Evolutionary conservation across 2,113 vertebrate species (phyloP).

Genomic region (Ceyx cyanopectus): DNA sequence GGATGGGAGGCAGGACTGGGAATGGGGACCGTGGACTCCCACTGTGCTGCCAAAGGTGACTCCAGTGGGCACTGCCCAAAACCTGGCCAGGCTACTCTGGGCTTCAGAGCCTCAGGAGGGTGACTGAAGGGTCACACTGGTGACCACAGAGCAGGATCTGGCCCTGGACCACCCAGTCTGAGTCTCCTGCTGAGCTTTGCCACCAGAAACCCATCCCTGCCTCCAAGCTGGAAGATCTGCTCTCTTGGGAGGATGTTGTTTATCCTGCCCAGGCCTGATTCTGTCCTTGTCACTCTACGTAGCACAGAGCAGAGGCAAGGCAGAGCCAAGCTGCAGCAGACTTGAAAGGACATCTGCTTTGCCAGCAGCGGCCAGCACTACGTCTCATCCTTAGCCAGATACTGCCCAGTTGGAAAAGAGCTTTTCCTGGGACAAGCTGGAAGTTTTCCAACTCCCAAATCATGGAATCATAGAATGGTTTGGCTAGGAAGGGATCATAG

Average conservation of each 20-base stretch:
- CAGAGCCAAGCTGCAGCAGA: background rate
- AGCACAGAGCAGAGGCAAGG: background rate
- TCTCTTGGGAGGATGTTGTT: background rate
- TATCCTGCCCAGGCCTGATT: background rate
- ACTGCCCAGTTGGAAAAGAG: background rate
- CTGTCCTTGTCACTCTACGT: accelerated
- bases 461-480: background rate
- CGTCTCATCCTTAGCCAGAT: background rate
- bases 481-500: background rate
- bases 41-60: accelerated
- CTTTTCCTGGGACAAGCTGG: background rate
- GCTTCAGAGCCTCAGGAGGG: background rate
- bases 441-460: background rate
- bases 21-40: accelerated
- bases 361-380: background rate
- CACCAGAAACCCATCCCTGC: background rate
- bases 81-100: background rate
- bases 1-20: background rate
- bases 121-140: background rate
- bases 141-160: background rate
- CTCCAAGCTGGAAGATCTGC: background rate
- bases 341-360: background rate
- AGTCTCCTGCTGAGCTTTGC: background rate
- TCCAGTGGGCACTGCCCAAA: accelerated
- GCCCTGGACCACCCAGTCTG: background rate